Percentiles rank a stretch among this genome's conserved stretches.
These are phyloP conservation scores for Poecilobothrus nobilitatus DNA, from an alignment of 2,888 invertebrate genomes.

Conservation along the genomic window DNA sequence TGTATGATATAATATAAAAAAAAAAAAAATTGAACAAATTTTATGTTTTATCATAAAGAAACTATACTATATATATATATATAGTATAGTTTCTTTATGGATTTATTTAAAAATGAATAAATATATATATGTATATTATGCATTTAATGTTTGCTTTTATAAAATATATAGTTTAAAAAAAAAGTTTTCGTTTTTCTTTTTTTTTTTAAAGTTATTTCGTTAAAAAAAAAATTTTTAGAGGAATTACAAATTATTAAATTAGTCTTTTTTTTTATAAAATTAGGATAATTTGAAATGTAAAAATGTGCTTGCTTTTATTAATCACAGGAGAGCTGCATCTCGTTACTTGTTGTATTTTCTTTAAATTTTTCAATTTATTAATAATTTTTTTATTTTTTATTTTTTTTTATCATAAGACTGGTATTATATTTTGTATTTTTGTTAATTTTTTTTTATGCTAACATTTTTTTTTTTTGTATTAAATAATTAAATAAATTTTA, in stretches of 20 bases:
- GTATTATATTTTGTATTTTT: not conserved
- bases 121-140: too few relatives aligned
- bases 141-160: too few relatives aligned
- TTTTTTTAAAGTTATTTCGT: not conserved
- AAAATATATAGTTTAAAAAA: not conserved
- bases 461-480: too few relatives aligned
- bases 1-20: too few relatives aligned
- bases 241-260: not conserved
- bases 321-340: slow-evolving; percentile 6
- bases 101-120: not conserved
- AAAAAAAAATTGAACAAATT: too few relatives aligned
- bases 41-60: too few relatives aligned
- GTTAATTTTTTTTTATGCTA: not conserved
- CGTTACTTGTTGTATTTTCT: not conserved
- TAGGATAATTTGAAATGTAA: not conserved
- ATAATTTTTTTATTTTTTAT: not conserved
- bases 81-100: too few relatives aligned
- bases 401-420: not conserved
- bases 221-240: not conserved
- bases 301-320: not conserved
- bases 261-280: slow-evolving; percentile 1
- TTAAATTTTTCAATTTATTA: too few relatives aligned
- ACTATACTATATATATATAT: not conserved
- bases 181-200: not conserved
- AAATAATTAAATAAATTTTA: too few relatives aligned